Evolutionary conservation across 2,888 invertebrate species (phyloP).

Genomic region (Opisthograptis luteolata): DNA sequence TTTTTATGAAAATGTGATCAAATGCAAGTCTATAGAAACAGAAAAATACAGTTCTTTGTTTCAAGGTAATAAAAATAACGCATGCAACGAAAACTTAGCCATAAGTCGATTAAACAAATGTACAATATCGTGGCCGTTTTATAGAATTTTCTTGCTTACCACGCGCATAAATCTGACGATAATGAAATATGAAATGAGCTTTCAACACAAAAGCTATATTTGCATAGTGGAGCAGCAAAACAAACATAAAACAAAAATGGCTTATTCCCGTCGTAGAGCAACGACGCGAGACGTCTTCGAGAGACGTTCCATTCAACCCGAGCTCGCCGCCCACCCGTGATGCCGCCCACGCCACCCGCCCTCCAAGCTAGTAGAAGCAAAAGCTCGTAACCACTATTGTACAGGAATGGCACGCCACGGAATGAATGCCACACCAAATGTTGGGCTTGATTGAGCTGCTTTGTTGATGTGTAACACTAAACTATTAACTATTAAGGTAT

Average conservation of each 20-base stretch:
- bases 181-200: conserved; percentile 67
- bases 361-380: conserved; percentile 14
- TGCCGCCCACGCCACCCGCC: conserved; percentile 16
- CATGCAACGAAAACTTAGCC: conserved; percentile 2
- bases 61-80: neutral
- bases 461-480: conserved; percentile 25
- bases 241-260: conserved; percentile 69
- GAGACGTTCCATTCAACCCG: conserved; percentile 48
- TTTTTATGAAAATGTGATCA: too few relatives aligned
- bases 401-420: conserved; percentile 34
- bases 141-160: conserved; percentile 37
- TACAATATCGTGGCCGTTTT: conserved; percentile 21
- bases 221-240: conserved; percentile 56
- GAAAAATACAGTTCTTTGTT: too few relatives aligned
- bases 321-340: conserved; percentile 18
- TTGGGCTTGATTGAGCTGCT: conserved; percentile 38
- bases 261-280: conserved; percentile 48
- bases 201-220: conserved; percentile 65
- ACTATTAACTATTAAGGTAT: too few relatives aligned
- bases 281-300: conserved; percentile 39
- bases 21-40: too few relatives aligned
- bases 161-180: conserved; percentile 58
- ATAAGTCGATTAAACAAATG: conserved; percentile 1
- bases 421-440: conserved; percentile 37
- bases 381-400: conserved; percentile 38